Evolutionary conservation across 2,113 vertebrate genomes (phyloP).

Genomic region (Illadopsis cleaveri): DNA sequence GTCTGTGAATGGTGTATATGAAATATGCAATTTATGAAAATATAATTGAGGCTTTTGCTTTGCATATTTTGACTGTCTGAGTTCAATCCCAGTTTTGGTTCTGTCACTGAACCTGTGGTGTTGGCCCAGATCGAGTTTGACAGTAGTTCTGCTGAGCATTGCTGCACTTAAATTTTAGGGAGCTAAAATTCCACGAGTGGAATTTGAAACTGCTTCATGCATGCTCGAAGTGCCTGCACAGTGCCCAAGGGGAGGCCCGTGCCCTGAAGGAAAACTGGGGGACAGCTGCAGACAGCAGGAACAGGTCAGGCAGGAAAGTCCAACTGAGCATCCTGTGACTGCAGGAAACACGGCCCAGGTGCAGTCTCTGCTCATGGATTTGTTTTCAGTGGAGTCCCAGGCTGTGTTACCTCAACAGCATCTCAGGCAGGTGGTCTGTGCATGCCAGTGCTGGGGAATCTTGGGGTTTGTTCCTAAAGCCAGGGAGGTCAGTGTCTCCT

Average conservation of each 20-base stretch:
- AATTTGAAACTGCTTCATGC: background rate
- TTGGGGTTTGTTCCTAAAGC: background rate
- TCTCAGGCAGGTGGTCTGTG: background rate
- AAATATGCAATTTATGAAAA: too few relatives aligned
- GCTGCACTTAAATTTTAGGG: background rate
- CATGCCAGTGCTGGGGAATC: background rate
- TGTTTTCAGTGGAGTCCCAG: background rate
- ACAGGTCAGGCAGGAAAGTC: background rate
- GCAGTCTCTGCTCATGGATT: background rate
- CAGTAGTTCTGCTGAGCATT: background rate
- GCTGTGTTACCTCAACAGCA: background rate
- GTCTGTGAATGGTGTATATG: background rate
- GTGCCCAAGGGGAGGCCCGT: background rate
- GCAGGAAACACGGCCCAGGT: background rate
- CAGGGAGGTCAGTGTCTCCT: background rate
- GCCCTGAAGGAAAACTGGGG: background rate
- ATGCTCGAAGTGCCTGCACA: background rate
- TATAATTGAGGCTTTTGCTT: background rate
- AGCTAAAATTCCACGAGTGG: background rate
- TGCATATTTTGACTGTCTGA: background rate
- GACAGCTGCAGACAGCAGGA: background rate
- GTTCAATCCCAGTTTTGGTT: background rate
- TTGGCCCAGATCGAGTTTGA: background rate
- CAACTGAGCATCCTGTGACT: background rate
- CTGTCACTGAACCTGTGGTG: background rate